Base-by-base conservation (phyloP, 2,797 vertebrate species). In the Galagoides demidoff region DNA sequence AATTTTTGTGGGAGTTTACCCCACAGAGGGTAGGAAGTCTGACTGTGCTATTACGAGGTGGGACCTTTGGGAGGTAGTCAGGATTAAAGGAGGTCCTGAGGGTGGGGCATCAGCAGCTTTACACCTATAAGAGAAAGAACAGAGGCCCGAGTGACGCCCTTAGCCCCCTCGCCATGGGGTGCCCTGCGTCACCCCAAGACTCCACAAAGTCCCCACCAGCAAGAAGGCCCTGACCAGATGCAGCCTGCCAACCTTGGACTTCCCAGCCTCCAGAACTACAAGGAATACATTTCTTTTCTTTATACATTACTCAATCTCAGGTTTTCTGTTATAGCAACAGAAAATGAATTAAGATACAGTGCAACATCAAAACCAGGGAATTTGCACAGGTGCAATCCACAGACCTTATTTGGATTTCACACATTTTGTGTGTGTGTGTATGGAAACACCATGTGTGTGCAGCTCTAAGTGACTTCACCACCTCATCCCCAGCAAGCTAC, bases 361-460 rank as follows among this genome's bases (percentile, higher is more conserved):
- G 61, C 2, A 39, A 9, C 20, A 49, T 59, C 25, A 39, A 81
- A 49, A 49, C 39, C 7, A n/a, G 14, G 61, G 39, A 61, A 66
- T 0, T 8, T 29, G 22, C 29, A 4, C 1, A 57, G 1, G 49
- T 43, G 23, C 2, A 61, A 55, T 5, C 11, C 29, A 63, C 17
- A 77, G 9, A 34, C 3, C 4, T 25, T 63, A 52, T n/a, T 84
- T n/a, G 16, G 59, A 57, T 77, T 43, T 70, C 52, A 76, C 4
- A 19, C 19, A 31, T 3, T 0, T 7, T 3, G 39, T 82, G 6
- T 1, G 7, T 63, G 34, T 61, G 29, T 43, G 12, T 17, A 4
- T 22, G 45, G 11, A 12, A 49, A 49, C 45, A 49, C 45, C 45
- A 49, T 16, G 23, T 66, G 71, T 45, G 3, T 17, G 3, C 3